Conservation (phyloP, 2,113 vertebrate species). For the Fregata magnificens region DNA sequence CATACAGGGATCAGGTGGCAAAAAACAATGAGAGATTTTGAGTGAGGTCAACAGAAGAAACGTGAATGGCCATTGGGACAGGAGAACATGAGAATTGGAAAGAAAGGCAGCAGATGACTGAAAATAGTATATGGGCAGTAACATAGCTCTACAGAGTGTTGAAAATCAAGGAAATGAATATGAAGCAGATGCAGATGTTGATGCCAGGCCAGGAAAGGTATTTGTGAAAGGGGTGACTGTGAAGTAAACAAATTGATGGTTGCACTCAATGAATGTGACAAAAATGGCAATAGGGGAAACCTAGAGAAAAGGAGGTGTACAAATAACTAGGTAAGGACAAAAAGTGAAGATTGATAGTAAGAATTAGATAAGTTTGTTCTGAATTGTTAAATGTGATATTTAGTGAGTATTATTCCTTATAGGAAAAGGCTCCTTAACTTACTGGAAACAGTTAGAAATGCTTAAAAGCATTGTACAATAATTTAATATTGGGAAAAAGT, state of each 20-base stretch:
- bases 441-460: background rate
- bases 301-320: background rate
- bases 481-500: background rate
- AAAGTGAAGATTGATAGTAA: background rate
- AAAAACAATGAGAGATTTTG: background rate
- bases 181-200: background rate
- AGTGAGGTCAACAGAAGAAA: background rate
- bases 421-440: background rate
- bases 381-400: background rate
- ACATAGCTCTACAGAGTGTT: background rate
- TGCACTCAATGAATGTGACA: background rate
- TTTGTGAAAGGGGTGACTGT: background rate
- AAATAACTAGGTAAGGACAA: background rate
- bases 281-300: background rate
- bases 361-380: background rate
- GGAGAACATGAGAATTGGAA: background rate
- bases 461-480: background rate
- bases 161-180: background rate
- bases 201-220: background rate
- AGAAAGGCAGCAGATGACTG: background rate
- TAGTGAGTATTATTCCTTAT: background rate
- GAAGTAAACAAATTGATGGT: background rate
- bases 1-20: background rate
- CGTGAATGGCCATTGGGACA: background rate
- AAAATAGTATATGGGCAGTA: background rate